Conservation (phyloP, 2,797 vertebrate genomes). For the Poeciliopsis paucimaculata region DNA sequence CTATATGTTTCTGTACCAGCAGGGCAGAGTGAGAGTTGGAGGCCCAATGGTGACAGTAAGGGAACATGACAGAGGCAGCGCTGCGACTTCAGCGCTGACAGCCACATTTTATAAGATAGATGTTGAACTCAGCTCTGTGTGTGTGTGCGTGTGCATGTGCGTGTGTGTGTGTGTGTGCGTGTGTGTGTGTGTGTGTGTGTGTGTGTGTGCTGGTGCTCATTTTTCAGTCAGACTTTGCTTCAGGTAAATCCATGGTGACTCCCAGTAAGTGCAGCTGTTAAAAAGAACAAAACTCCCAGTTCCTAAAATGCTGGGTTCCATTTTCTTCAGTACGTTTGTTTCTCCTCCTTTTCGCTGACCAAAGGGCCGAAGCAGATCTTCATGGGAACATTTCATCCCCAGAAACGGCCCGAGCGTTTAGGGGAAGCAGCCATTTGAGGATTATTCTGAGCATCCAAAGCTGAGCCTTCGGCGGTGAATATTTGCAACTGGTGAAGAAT, state of each 20-base stretch:
- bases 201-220: background rate
- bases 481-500: background rate
- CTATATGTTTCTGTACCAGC: background rate
- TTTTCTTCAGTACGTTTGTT: background rate
- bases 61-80: background rate
- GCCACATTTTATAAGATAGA: background rate
- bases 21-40: background rate
- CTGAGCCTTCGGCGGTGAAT: background rate
- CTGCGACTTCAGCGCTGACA: background rate
- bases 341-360: background rate
- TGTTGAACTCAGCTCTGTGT: background rate
- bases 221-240: conserved; percentile 20
- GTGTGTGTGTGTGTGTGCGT: background rate
- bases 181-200: background rate
- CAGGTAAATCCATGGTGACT: conserved; percentile 30
- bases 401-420: background rate
- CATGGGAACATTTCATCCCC: background rate
- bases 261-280: conserved; percentile 20
- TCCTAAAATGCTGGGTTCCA: background rate
- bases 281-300: conserved; percentile 13
- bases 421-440: background rate
- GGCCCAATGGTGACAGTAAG: background rate
- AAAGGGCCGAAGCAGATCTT: background rate
- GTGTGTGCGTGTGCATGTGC: too few species aligned
- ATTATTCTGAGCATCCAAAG: background rate